Percentiles rank a stretch among this genome's conserved stretches.
phyloP scores from a whole-genome alignment of 1,140 invertebrate species.

The Matsumurasca onukii region DNA sequence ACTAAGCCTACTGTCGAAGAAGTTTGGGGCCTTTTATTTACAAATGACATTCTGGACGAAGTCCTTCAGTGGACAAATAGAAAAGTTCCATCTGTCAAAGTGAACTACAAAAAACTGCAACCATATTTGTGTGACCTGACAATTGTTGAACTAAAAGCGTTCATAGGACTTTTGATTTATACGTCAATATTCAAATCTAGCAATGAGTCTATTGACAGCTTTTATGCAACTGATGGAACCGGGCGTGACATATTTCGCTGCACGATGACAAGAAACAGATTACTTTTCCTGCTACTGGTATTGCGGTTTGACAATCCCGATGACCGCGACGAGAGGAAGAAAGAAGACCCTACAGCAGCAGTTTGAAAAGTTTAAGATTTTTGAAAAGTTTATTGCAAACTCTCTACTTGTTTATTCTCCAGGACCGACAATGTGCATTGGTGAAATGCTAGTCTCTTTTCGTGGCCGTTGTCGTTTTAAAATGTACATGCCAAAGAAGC shows the following conservation, averaged over 20 bases:
- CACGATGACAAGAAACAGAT: conserved; percentile 38
- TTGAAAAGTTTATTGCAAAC: conserved; percentile 45
- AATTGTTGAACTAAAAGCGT: conserved; percentile 33
- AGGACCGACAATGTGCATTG: conserved; percentile 36
- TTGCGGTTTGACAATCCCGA: conserved; percentile 28
- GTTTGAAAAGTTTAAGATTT: conserved; percentile 35
- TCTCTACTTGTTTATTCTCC: conserved; percentile 38
- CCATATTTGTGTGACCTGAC: conserved; percentile 8
- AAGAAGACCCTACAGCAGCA: conserved; percentile 17
- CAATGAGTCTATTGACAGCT: conserved; percentile 33
- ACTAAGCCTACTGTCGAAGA: neutral
- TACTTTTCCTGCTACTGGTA: conserved; percentile 34
- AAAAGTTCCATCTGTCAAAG: neutral
- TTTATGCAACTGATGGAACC: conserved; percentile 39
- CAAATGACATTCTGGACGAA: conserved; percentile 13
- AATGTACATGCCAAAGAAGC: conserved; percentile 49
- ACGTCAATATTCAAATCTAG: conserved; percentile 37
- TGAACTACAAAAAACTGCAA: neutral
- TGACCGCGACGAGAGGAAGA: conserved; percentile 3
- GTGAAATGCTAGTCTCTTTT: conserved; percentile 46
- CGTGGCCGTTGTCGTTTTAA: conserved; percentile 46
- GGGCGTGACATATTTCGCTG: conserved; percentile 39
- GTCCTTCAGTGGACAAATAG: conserved; percentile 25
- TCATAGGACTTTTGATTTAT: conserved; percentile 35
- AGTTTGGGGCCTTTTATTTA: conserved; percentile 17